Percentiles rank a stretch among this genome's conserved stretches.
phyloP scores from a whole-genome alignment of 53 echinoderm and acorn worm genomes.

The Holothuria scabra region DNA sequence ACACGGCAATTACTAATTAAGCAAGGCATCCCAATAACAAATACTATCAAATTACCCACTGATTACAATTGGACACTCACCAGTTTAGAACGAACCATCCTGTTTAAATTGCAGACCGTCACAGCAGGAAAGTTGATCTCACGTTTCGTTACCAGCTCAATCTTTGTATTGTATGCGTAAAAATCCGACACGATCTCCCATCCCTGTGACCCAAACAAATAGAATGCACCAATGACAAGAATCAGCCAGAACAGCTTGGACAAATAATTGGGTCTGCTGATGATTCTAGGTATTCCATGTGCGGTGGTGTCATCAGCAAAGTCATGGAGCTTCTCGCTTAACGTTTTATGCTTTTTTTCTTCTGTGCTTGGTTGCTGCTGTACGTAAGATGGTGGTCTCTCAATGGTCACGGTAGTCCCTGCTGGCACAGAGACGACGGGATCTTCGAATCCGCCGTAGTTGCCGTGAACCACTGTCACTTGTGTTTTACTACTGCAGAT shows the following conservation, averaged over 20 bases:
- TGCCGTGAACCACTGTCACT: too few species aligned
- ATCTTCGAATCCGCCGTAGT: too few species aligned
- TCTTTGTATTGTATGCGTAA: slow-evolving; percentile 70
- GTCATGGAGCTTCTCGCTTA: slow-evolving; percentile 64
- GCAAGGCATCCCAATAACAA: too few species aligned
- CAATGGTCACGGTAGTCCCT: too few species aligned
- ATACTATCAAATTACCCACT: too few species aligned
- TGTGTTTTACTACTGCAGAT: too few species aligned
- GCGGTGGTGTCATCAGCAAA: slow-evolving; percentile 82
- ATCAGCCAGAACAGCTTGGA: slow-evolving; percentile 73
- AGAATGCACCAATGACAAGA: slow-evolving; percentile 45
- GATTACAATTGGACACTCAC: background rate
- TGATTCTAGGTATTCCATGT: slow-evolving; percentile 77
- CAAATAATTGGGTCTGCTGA: slow-evolving; percentile 50
- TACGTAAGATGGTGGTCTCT: too few species aligned
- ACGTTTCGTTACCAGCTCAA: slow-evolving; percentile 70
- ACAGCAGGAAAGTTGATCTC: slow-evolving; percentile 74
- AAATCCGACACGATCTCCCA: slow-evolving; percentile 56
- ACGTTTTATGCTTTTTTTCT: background rate
- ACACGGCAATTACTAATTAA: too few species aligned
- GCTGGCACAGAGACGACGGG: too few species aligned
- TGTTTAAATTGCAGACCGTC: slow-evolving; percentile 89
- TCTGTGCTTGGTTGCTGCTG: too few species aligned
- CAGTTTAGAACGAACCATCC: slow-evolving; percentile 56
- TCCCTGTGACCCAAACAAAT: slow-evolving; percentile 63